Evolutionary conservation across 2,113 vertebrate species (phyloP).

Genomic region (Chlorocebus sabaeus): DNA sequence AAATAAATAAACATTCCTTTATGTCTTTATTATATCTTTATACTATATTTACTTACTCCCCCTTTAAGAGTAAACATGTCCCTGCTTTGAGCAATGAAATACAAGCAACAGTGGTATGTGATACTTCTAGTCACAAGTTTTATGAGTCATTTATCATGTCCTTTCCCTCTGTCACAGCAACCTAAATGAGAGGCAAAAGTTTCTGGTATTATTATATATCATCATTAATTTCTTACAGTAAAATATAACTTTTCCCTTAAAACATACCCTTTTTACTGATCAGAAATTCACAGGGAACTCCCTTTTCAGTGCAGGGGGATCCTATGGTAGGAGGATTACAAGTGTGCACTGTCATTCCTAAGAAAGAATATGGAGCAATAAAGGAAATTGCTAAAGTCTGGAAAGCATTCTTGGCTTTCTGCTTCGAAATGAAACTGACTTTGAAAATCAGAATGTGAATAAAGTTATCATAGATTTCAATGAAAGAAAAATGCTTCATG

Average conservation of each 20-base stretch:
- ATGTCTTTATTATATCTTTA: neutral
- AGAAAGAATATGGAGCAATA: neutral
- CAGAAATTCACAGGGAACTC: neutral
- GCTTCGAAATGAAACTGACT: neutral
- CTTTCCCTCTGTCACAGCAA: neutral
- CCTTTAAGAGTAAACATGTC: neutral
- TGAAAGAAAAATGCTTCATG: neutral
- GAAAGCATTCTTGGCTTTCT: neutral
- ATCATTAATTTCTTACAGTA: neutral
- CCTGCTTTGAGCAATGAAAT: neutral
- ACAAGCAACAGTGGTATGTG: neutral
- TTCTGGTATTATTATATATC: neutral
- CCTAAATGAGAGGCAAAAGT: neutral
- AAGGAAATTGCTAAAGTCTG: neutral
- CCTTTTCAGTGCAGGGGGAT: neutral
- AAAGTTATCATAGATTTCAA: conserved; percentile 29
- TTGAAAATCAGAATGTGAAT: conserved; percentile 28
- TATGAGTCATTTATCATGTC: neutral
- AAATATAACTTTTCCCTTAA: neutral
- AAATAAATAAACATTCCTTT: neutral
- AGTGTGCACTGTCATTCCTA: neutral
- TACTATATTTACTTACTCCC: neutral
- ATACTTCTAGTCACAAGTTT: neutral
- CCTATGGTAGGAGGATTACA: neutral
- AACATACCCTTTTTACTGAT: neutral